phyloP scores from a whole-genome alignment of 2,797 vertebrate species.

The Graptemys geographica region DNA sequence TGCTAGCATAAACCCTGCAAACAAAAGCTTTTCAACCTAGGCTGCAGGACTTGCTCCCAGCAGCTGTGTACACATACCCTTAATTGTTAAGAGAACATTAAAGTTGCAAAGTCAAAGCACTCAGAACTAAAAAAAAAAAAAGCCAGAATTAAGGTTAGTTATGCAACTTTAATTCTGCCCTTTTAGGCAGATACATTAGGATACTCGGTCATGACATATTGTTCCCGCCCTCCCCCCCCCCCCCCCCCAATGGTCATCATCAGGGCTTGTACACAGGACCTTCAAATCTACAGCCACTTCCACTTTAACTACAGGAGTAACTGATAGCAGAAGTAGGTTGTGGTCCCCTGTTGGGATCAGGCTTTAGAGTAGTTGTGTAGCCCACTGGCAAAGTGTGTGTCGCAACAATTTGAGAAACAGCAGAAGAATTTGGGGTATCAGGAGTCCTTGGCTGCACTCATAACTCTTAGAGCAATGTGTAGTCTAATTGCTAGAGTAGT shows the following conservation, averaged over 20 bases:
- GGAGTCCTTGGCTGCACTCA: background rate
- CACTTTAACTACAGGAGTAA: background rate
- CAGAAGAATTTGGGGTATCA: background rate
- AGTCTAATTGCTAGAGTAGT: background rate
- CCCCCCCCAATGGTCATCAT: background rate
- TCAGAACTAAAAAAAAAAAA: too few species aligned
- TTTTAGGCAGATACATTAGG: background rate
- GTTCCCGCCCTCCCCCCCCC: background rate
- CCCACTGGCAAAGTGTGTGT: too few species aligned
- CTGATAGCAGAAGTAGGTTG: background rate
- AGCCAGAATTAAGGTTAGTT: background rate
- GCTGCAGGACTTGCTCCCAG: background rate
- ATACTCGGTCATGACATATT: background rate
- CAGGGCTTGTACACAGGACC: background rate
- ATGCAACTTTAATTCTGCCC: background rate
- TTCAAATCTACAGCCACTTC: background rate
- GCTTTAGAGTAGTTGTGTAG: background rate
- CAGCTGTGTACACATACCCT: background rate
- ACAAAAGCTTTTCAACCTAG: background rate
- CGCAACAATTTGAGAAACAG: too few species aligned
- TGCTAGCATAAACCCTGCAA: background rate
- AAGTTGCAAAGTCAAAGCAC: background rate
- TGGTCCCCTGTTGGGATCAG: background rate
- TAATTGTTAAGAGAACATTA: background rate
- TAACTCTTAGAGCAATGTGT: background rate